Evolutionary conservation across 2,888 invertebrate genomes (phyloP), one percentile per base, ranked within the genome.

Genomic region (Andrena camellia): DNA sequence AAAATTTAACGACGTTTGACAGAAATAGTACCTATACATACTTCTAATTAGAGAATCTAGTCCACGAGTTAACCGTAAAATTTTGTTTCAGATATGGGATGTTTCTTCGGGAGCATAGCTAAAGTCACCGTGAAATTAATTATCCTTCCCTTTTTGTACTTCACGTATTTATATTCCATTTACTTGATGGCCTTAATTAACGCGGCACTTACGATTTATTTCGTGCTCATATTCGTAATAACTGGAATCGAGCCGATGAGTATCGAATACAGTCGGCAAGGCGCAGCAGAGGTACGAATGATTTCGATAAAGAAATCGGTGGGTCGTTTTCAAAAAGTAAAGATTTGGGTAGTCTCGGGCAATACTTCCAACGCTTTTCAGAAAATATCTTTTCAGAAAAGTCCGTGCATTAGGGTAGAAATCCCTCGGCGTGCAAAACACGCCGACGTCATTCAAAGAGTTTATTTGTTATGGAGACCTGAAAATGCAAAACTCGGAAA

Each of bases 251-350:
- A 23, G 31, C 13, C 48, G 2, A 13, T 69, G 48, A 42, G 7
- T 75, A 3, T 35, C 20, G 69, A 60, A 52, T 63, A 10, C 8
- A 29, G 48, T 48, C 60, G 54, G 31, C 10, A 42, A 33, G 29
- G 35, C n/a, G 54, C 76, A 20, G 73, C 70, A 33, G 69, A 76
- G 81, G 83, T 81, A 83, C 13, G 81, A n/a, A 64, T 64, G 35
- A 50, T 71, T 62, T 70, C 10, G 13, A 50, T 50, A 29, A 29
- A n/a, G 5, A 7, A 59, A 29, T 5, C 42, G 13, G 42, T 1
- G 13, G 1, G 42, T 42, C 5, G 3, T 17, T 42, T 42, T 42
- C 17, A 42, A 42, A 42, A 42, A 42, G 17, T 42, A 17, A 13
- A 42, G 13, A 42, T 42, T 42, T 42, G 13, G 13, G 42, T 2